Evolutionary conservation across 92 coral and sea anemone genomes (phyloP), one percentile per base, ranked within the genome.

Genomic region (Palythoa heliodiscus): DNA sequence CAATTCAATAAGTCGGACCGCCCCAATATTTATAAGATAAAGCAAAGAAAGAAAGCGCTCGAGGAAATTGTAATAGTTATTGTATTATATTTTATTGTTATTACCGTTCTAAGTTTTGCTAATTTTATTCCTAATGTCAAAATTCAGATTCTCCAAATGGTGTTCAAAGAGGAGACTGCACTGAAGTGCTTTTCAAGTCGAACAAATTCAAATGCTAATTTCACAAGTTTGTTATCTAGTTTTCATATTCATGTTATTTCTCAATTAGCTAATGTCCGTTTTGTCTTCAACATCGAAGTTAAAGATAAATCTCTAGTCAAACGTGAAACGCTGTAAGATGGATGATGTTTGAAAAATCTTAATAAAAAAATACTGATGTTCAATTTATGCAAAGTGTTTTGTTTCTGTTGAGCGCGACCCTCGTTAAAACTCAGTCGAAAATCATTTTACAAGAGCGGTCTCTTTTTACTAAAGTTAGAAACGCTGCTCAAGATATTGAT

Each of bases 1-100:
- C 73, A 40, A 80, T 67, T 80, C 84, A 80, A 76, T 52, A 76
- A 66, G 84, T 80, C 66, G 72, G 72, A 80, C 84, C 75, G 84
- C 84, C 84, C 84, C 47, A 80, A 80, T 80, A 80, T 80, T 80
- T 80, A 80, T 80, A 80, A 80, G 84, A 80, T 80, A 80, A 80
- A 80, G 84, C 35, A 67, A 80, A 80, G 74, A 64, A 64, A 60
- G 71, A 78, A 55, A 67, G 84, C 47, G 24, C 74, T 80, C 84
- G 47, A 66, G 75, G 57, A 80, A 80, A 80, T 67, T 80, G 84
- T 80, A 80, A 80, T 80, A 67, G 75, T 80, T 80, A 80, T 80
- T 80, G 84, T 80, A 67, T 78, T 78, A 67, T 53, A 80, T 80
- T 80, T 80, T 66, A 80, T 80, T 80, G 72, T 70, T 80, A 48